Evolutionary conservation across 2,113 vertebrate species (phyloP).

Genomic region (Otolemur garnettii): DNA sequence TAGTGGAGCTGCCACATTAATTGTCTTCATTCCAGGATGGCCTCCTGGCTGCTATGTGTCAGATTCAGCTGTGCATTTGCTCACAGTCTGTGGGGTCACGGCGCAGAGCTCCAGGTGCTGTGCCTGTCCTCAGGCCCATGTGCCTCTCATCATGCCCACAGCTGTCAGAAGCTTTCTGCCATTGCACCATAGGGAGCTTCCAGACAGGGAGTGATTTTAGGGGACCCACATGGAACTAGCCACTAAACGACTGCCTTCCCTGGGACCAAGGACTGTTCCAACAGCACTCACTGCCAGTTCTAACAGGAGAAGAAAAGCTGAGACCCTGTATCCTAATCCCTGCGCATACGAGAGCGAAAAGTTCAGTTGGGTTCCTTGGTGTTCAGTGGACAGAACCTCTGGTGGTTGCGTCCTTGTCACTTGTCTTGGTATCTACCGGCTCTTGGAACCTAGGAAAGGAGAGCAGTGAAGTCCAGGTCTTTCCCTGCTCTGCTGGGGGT

Average conservation of each 20-base stretch:
- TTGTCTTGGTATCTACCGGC: neutral
- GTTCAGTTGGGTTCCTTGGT: neutral
- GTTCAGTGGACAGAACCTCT: neutral
- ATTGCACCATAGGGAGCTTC: neutral
- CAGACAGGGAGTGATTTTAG: neutral
- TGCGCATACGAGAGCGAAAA: rapidly evolving
- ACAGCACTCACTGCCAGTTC: slow-evolving; percentile 77
- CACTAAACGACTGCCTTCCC: neutral
- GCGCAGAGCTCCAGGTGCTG: rapidly evolving
- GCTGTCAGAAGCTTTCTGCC: neutral
- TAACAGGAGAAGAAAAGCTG: rapidly evolving
- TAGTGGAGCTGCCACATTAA: too few species aligned
- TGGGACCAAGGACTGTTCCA: neutral
- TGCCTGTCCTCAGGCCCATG: rapidly evolving
- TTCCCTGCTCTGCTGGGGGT: too few species aligned
- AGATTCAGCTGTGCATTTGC: neutral
- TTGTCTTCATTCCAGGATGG: neutral
- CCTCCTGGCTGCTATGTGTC: neutral
- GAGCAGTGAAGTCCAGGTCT: neutral
- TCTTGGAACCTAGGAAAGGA: neutral
- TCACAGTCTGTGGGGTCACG: rapidly evolving
- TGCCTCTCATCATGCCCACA: neutral
- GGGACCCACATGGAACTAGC: neutral
- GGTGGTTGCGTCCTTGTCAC: neutral
- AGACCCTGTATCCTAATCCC: rapidly evolving